These are phyloP conservation scores for Limnothrissa miodon DNA, from an alignment of 2,113 vertebrate genomes.

Conservation along the genomic window DNA sequence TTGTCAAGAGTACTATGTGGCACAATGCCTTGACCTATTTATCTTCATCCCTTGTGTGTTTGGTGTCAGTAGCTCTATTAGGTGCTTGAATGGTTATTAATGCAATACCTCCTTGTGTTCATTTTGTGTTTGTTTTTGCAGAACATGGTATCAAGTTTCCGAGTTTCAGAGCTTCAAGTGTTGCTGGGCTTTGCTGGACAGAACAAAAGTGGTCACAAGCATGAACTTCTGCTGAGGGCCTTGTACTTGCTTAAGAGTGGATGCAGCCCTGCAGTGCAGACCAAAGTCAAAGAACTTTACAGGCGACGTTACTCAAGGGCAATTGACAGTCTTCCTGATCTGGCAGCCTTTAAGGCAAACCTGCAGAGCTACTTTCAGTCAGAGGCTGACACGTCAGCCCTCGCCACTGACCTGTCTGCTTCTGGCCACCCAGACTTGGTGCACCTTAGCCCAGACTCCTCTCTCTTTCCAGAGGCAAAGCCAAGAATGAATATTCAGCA, in stretches of 20 bases:
- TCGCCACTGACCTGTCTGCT: conserved; percentile 66
- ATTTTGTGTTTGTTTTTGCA: conserved; percentile 55
- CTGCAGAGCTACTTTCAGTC: conserved; percentile 58
- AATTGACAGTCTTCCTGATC: conserved; percentile 72
- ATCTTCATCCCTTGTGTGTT: background rate
- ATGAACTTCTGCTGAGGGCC: conserved; percentile 85
- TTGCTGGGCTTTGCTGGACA: conserved; percentile 84
- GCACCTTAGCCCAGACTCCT: conserved; percentile 65
- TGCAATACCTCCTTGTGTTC: conserved; percentile 6
- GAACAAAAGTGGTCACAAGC: conserved; percentile 85
- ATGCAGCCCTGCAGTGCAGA: conserved; percentile 82
- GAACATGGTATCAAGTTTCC: conserved; percentile 89
- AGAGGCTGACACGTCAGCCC: conserved; percentile 64
- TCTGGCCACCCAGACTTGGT: conserved; percentile 69
- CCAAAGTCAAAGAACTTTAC: conserved; percentile 82
- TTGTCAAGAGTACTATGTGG: background rate
- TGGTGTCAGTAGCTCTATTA: background rate
- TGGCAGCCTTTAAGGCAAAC: conserved; percentile 62
- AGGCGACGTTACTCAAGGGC: conserved; percentile 77
- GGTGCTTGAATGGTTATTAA: background rate
- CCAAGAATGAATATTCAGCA: conserved; percentile 90
- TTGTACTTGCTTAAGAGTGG: conserved; percentile 81
- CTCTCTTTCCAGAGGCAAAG: conserved; percentile 73
- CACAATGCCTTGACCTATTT: background rate
- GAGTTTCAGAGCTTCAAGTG: conserved; percentile 86